A percentile compares a stretch with the other conserved stretches of the same genome.
phyloP scores from a whole-genome alignment of 2,888 invertebrate genomes.

The Anagyrus pseudococci region DNA sequence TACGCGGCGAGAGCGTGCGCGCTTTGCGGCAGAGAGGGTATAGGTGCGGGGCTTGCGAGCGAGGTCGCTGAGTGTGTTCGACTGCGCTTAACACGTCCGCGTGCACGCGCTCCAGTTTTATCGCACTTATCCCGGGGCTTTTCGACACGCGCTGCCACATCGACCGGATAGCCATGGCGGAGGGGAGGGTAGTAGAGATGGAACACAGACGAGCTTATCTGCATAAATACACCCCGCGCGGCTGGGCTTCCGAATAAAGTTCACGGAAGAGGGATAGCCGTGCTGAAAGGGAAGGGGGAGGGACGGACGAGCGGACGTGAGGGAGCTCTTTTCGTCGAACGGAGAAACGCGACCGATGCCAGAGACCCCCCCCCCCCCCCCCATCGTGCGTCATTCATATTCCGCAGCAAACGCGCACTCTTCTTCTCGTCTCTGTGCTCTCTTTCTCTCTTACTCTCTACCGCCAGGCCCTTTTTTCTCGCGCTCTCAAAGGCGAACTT shows the following conservation, averaged over 20 bases:
- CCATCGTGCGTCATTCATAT: conserved; percentile 22
- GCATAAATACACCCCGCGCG: conserved; percentile 26
- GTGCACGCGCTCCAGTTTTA: conserved; percentile 8
- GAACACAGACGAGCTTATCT: conserved; percentile 20
- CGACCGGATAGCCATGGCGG: too few relatives aligned
- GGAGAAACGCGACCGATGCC: background rate
- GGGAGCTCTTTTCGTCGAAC: conserved; percentile 2
- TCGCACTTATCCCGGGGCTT: too few relatives aligned
- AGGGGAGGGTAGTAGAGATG: too few relatives aligned
- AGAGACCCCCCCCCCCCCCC: too few relatives aligned
- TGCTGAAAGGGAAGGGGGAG: too few relatives aligned
- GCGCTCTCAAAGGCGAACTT: conserved; percentile 1
- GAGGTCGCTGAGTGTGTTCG: background rate
- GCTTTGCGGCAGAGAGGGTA: background rate
- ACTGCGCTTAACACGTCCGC: background rate
- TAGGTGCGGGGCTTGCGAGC: background rate
- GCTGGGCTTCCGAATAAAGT: conserved; percentile 26
- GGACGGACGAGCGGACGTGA: background rate
- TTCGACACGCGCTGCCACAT: too few relatives aligned
- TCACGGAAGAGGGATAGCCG: conserved; percentile 12
- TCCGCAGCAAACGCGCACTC: conserved; percentile 3
- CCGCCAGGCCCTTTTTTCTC: background rate
- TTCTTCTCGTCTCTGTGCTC: too few relatives aligned
- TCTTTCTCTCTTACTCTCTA: too few relatives aligned
- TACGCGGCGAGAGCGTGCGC: too few relatives aligned